phyloP scores from a whole-genome alignment of 2,113 vertebrate species.

The Neodon shergylaensis region DNA sequence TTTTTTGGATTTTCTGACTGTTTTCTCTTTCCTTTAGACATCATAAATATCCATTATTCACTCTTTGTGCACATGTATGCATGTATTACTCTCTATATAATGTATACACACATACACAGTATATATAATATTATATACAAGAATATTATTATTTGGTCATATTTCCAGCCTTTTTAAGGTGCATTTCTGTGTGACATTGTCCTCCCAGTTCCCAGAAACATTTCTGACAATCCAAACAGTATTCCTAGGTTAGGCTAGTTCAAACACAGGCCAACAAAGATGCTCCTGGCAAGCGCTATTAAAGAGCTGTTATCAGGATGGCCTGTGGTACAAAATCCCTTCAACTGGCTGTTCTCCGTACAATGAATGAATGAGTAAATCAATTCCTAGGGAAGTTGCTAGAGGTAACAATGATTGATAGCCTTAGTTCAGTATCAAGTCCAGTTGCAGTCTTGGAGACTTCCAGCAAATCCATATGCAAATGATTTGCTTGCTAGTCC shows the following conservation, averaged over 20 bases:
- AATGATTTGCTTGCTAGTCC: neutral
- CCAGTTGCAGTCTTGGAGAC: neutral
- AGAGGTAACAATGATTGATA: neutral
- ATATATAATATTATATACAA: neutral
- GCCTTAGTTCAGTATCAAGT: neutral
- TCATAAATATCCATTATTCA: neutral
- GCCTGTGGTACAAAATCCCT: neutral
- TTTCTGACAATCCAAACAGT: neutral
- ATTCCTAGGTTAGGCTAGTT: neutral
- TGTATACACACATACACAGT: neutral
- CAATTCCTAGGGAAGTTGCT: neutral
- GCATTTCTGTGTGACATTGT: neutral
- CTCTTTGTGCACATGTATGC: neutral
- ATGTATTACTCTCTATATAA: neutral
- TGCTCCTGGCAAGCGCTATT: neutral
- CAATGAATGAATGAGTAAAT: neutral
- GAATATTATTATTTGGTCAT: neutral
- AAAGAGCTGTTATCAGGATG: neutral
- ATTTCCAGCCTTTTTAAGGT: neutral
- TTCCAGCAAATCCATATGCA: neutral
- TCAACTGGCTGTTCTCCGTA: slow-evolving; percentile 4
- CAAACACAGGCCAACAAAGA: slow-evolving; percentile 12
- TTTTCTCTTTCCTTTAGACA: neutral
- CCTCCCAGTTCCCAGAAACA: neutral
- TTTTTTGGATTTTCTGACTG: neutral